Percentiles rank a stretch among this genome's conserved stretches.
These are phyloP conservation scores for Saccostrea cuccullata DNA, from an alignment of 1,140 invertebrate genomes.

Conservation along the genomic window DNA sequence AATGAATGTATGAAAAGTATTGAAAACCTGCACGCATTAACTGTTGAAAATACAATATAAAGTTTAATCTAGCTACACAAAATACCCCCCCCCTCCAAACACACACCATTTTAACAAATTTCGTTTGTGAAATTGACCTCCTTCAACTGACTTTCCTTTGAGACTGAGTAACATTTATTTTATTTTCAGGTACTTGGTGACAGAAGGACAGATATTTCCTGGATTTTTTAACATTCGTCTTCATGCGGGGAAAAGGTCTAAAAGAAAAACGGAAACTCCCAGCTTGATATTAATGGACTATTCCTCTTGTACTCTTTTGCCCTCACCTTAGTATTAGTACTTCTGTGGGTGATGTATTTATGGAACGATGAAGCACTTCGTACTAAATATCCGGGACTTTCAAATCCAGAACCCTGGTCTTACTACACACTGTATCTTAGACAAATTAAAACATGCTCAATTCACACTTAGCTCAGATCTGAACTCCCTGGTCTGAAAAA, in stretches of 20 bases:
- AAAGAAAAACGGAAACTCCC: slow-evolving; percentile 42
- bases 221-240: slow-evolving; percentile 64
- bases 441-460: not conserved
- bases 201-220: slow-evolving; percentile 76
- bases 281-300: slow-evolving; percentile 70
- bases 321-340: slow-evolving; percentile 65
- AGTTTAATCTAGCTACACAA: no score
- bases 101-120: no score
- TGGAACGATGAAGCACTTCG: slow-evolving; percentile 71
- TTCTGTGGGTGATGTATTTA: slow-evolving; percentile 70
- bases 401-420: slow-evolving; percentile 76
- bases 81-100: no score
- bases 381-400: slow-evolving; percentile 72
- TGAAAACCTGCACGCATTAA: no score
- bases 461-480: no score
- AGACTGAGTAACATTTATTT: not conserved
- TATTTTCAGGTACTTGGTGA: slow-evolving; percentile 72
- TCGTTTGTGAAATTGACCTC: no score
- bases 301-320: slow-evolving; percentile 73
- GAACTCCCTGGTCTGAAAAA: no score
- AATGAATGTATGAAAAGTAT: no score
- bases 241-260: slow-evolving; percentile 66
- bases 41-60: no score
- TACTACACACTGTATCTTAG: slow-evolving; percentile 65
- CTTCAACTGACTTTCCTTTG: no score